These are phyloP conservation scores for Folsomia manolachei DNA, from an alignment of 2,888 invertebrate species.

Conservation along the genomic window DNA sequence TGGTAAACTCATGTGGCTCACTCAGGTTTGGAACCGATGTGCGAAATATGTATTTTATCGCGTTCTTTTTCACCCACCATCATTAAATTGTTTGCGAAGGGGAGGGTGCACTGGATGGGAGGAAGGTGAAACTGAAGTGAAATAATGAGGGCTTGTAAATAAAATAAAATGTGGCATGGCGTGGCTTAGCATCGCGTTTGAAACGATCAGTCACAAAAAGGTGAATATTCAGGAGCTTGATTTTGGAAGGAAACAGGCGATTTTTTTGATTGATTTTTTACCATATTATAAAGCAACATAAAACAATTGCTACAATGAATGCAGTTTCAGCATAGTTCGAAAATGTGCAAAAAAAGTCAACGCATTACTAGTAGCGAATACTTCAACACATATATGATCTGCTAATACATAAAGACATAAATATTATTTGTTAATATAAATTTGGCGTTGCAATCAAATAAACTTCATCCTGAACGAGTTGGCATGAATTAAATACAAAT, in stretches of 20 bases:
- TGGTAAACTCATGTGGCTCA: too few species aligned
- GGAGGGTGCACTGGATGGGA: too few species aligned
- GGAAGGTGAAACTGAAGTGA: neutral
- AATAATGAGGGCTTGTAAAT: conserved; percentile 18
- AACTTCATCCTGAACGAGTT: too few species aligned
- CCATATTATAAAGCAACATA: neutral
- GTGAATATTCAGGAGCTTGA: neutral
- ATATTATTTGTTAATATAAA: too few species aligned
- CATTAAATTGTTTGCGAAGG: neutral
- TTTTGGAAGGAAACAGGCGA: neutral
- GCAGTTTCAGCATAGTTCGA: neutral
- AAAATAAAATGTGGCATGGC: neutral
- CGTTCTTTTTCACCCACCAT: conserved; percentile 11
- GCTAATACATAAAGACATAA: too few species aligned
- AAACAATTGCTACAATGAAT: neutral
- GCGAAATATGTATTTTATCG: too few species aligned
- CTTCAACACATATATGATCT: too few species aligned
- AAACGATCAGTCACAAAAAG: neutral
- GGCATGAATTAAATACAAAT: too few species aligned
- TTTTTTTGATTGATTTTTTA: neutral
- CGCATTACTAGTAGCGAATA: too few species aligned
- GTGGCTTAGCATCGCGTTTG: neutral
- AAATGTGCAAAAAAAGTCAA: neutral
- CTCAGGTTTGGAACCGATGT: neutral
- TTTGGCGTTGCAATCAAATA: too few species aligned